Evolutionary conservation across 2,888 invertebrate species (phyloP).

Genomic region (Drosophila setosimentum): DNA sequence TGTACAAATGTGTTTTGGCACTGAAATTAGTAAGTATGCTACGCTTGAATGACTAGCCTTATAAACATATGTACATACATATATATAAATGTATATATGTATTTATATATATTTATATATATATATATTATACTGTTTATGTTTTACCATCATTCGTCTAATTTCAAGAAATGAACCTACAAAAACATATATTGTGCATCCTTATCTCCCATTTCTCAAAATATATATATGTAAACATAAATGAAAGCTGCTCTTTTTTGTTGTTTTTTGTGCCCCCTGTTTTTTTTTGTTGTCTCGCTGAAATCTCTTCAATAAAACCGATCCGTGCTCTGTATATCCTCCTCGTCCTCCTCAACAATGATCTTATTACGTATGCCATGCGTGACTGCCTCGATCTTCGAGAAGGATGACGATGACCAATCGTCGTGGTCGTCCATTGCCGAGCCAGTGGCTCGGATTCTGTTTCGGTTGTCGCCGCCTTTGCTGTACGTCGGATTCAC

Average conservation of each 20-base stretch:
- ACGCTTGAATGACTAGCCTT: slow-evolving; percentile 21
- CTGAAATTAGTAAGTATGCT: slow-evolving; percentile 46
- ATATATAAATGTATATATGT: neutral
- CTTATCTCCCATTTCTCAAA: slow-evolving; percentile 1
- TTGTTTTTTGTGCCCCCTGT: neutral
- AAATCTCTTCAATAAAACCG: slow-evolving; percentile 85
- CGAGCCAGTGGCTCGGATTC: slow-evolving; percentile 36
- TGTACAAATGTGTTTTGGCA: slow-evolving; percentile 63
- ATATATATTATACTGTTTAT: neutral
- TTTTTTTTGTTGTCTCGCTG: slow-evolving; percentile 60
- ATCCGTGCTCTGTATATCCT: slow-evolving; percentile 83
- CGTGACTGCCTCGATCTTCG: slow-evolving; percentile 76
- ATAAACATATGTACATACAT: slow-evolving; percentile 9
- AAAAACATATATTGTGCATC: slow-evolving; percentile 33
- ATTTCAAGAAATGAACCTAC: neutral
- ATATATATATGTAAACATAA: neutral
- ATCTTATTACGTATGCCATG: slow-evolving; percentile 82
- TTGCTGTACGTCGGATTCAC: slow-evolving; percentile 48
- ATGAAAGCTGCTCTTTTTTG: neutral
- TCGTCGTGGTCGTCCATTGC: slow-evolving; percentile 72
- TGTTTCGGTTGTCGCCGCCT: slow-evolving; percentile 27
- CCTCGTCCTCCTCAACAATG: slow-evolving; percentile 82
- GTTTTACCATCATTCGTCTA: neutral
- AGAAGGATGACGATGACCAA: slow-evolving; percentile 64
- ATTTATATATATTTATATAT: neutral